Evolutionary conservation across 2,797 vertebrate species (phyloP), one percentile per base, ranked within the genome.

Genomic region (Chelon auratus): DNA sequence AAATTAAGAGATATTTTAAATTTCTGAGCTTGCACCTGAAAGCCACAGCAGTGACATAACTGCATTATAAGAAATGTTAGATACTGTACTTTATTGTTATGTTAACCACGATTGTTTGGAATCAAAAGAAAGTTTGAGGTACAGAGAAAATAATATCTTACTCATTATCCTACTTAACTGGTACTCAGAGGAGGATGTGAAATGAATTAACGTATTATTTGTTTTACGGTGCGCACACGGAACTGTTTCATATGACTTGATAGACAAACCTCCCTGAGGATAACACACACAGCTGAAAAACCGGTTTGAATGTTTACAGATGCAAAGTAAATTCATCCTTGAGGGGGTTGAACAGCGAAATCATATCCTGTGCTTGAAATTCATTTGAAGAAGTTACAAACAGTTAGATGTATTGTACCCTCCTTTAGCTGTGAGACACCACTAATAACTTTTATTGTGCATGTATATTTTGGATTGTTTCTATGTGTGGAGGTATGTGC

Each of bases 301-400:
- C 67, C 58, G 45, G 81, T 87, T 85, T 57, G 48, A 59, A 11
- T 84, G 77, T 91, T 84, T 80, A 81, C 68, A 85, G 72, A 77
- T 68, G 13, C 36, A 14, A 20, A 24, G 48, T 13, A 9, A 18
- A 47, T 53, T 74, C 24, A 72, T 62, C 54, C 33, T 59, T 14
- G n/a, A 42, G 77, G 30, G 30, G n/a, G 6, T 73, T 24, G 58
- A n/a, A 70, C 58, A 43, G 18, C 45, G 9, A 54, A 57, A 64
- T 22, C 6, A 39, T 37, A 26, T 33, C 55, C 14, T 17, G 56
- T 3, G n/a, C 36, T 30, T 0, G 0, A 40, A 59, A 58, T 48
- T 2, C 20, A 3, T 9, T 24, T 47, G 8, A n/a, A 47, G 45
- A 47, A 14, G 13, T 14, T 43, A 14, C 12, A 9, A 47, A 47